Percentiles rank a stretch among this genome's conserved stretches.
Evolutionary conservation across 2,888 invertebrate genomes (phyloP).

Genomic region (Herminia tarsipennalis): DNA sequence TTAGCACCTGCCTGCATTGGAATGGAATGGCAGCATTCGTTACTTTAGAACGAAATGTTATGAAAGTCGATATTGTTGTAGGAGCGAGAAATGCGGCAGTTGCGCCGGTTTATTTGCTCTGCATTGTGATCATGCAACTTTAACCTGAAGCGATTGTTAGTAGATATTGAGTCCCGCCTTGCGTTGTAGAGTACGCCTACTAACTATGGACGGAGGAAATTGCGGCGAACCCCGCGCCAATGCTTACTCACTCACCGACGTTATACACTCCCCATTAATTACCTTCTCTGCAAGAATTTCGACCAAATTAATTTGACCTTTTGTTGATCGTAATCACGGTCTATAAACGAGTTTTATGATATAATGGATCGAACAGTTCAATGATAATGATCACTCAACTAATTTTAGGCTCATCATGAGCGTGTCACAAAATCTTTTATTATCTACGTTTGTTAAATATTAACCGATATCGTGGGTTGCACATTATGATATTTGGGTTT

Average conservation of each 20-base stretch:
- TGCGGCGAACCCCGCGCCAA: slow-evolving; percentile 62
- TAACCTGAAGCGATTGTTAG: slow-evolving; percentile 72
- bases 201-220: slow-evolving; percentile 65
- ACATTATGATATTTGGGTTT: too few relatives aligned
- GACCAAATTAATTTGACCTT: slow-evolving; percentile 6
- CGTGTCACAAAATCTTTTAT: too few relatives aligned
- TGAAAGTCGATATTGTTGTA: slow-evolving; percentile 64
- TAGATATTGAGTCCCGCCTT: slow-evolving; percentile 66
- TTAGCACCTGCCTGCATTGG: slow-evolving; percentile 39
- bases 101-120: slow-evolving; percentile 68
- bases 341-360: not conserved
- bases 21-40: slow-evolving; percentile 35
- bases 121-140: slow-evolving; percentile 78
- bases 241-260: slow-evolving; percentile 72
- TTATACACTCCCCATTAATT: slow-evolving; percentile 31
- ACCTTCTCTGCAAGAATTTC: slow-evolving; percentile 8
- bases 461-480: too few relatives aligned
- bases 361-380: not conserved
- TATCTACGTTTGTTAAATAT: too few relatives aligned
- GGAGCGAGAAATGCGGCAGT: slow-evolving; percentile 58
- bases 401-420: too few relatives aligned
- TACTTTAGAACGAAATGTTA: slow-evolving; percentile 52
- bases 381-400: too few relatives aligned
- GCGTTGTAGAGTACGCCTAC: slow-evolving; percentile 52
- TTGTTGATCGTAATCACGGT: not conserved